Conservation (phyloP, 1,140 invertebrate species). For the Diorhabda elongata region DNA sequence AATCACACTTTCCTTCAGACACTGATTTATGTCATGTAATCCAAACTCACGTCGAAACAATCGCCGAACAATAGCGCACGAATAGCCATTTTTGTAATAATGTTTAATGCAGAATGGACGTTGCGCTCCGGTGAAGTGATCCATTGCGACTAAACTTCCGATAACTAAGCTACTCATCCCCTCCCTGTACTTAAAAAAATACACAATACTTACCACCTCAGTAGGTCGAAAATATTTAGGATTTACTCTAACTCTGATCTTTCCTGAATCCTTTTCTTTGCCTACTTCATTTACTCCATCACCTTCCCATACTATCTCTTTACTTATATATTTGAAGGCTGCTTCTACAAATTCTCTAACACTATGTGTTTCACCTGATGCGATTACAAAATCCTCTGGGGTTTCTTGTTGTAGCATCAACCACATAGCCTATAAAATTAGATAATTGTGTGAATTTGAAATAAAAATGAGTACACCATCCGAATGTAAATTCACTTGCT, state of each 20-base stretch:
- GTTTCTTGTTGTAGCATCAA: conserved; percentile 93
- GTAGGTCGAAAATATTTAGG: conserved; percentile 95
- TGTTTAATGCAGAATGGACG: too few species aligned
- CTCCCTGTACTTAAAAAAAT: too few species aligned
- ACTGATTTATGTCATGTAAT: too few species aligned
- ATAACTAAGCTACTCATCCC: too few species aligned
- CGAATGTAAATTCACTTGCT: too few species aligned
- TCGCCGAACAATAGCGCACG: too few species aligned
- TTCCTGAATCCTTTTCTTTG: conserved; percentile 73
- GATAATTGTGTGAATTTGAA: not conserved
- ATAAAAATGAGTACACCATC: too few species aligned
- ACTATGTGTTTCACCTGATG: conserved; percentile 91
- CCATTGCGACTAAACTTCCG: too few species aligned
- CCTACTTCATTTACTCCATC: conserved; percentile 82
- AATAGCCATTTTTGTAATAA: too few species aligned
- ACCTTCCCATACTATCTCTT: conserved; percentile 80
- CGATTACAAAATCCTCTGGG: conserved; percentile 96
- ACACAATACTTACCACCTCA: conserved; percentile 79
- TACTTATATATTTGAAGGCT: conserved; percentile 77
- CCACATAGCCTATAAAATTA: conserved; percentile 88
- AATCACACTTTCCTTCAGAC: too few species aligned
- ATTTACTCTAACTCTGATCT: conserved; percentile 86
- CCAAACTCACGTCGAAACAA: too few species aligned
- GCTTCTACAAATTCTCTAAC: conserved; percentile 95
- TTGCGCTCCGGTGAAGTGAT: too few species aligned